Percentiles rank a stretch among this genome's conserved stretches.
phyloP scores from a whole-genome alignment of 2,888 invertebrate genomes.

The Anthophora plumipes region DNA sequence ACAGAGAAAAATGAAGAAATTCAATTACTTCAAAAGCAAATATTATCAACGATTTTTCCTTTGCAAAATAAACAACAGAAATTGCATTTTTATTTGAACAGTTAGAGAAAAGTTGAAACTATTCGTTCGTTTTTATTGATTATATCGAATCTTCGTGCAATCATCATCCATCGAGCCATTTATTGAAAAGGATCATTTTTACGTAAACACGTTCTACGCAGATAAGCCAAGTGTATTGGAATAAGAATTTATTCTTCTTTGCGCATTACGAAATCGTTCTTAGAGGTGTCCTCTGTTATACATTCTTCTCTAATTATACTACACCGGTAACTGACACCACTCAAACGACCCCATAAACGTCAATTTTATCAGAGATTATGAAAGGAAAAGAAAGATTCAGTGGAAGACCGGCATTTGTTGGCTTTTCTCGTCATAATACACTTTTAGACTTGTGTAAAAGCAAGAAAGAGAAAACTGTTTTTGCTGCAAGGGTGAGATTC shows the following conservation, averaged over 20 bases:
- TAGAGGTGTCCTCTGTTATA: slow-evolving; percentile 5
- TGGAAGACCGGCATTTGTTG: neutral
- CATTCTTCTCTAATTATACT: slow-evolving; percentile 8
- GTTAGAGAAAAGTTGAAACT: no score
- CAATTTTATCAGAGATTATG: neutral
- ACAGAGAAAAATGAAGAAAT: no score
- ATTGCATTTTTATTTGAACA: no score
- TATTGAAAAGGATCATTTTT: neutral
- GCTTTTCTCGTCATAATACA: neutral
- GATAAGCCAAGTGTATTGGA: neutral
- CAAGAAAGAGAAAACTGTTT: neutral
- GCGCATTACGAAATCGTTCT: slow-evolving; percentile 16
- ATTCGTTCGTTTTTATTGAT: no score
- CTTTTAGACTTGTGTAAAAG: neutral
- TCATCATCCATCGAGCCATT: no score
- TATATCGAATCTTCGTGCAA: no score
- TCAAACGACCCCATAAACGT: neutral
- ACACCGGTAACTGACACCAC: neutral
- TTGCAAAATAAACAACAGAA: no score
- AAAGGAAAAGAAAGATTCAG: neutral
- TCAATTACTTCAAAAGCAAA: no score
- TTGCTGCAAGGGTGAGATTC: neutral
- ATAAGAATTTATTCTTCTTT: neutral
- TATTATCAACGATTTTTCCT: no score
- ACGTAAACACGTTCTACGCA: neutral